Evolutionary conservation across 2,113 vertebrate species (phyloP), one percentile per base, ranked within the genome.

Genomic region (Ibidorhyncha struthersii): DNA sequence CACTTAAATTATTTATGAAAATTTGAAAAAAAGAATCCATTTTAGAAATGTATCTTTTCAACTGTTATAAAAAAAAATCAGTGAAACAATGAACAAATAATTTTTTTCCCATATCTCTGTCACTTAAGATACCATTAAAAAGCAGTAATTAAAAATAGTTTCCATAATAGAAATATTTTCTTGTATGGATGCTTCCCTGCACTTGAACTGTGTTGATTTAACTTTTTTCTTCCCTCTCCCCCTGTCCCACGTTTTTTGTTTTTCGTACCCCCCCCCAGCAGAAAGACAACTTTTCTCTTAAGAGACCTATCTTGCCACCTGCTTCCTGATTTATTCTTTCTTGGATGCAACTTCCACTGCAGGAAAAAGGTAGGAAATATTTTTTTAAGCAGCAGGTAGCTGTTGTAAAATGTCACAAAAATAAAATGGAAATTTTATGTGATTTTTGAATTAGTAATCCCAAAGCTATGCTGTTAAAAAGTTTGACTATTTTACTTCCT

Each of bases 241-340:
- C 12, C 14, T 36, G 14, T 6, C 55, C 12, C 15, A 43, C 17
- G 43, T n/a, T n/a, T 21, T 25, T 52, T 52, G 4, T 25, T 50
- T 50, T 50, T 29, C 26, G 10, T 43, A 45, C 3, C 5, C 22
- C 14, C 10, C 4, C 21, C 67, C 34, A 49, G 45, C 38, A 91
- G 32, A 45, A 91, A 93, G 78, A 71, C 50, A 89, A 73, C 50
- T 94, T 85, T 65, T 66, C 36, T 65, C 18, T 79, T 55, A 50
- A 38, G 53, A 86, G 38, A 71, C 10, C 14, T 92, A 53, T 91
- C 23, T 79, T 94, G 45, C 32, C 66, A 91, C 17, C n/a, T 87
- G 22, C 66, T 94, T 82, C 43, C n/a, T 59, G 29, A 30, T 78
- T 90, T 95, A 53, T 63, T 86, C 7, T 71, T 90, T 63, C 36